These are phyloP conservation scores for Heliocidaris erythrogramma DNA, from an alignment of 35 echinoderm and acorn worm genomes.

Conservation along the genomic window DNA sequence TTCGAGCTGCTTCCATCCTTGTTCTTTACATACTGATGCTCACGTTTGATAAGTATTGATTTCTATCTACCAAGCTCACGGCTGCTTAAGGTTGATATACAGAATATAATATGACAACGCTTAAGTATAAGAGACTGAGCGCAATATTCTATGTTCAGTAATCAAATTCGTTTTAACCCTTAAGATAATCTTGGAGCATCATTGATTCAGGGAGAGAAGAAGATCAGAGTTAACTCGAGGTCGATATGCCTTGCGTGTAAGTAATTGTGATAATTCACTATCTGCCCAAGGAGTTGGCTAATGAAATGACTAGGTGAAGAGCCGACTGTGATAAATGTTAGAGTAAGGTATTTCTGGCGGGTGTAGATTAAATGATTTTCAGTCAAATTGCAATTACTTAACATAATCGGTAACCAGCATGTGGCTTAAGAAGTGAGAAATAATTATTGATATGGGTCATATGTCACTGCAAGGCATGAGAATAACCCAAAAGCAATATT, in stretches of 20 bases:
- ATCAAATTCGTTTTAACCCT: no score
- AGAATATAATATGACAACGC: not conserved
- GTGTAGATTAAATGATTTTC: no score
- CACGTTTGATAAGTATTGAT: not conserved
- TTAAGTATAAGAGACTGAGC: not conserved
- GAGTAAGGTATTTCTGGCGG: no score
- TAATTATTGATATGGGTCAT: no score
- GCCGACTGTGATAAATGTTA: no score
- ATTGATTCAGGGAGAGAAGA: not conserved
- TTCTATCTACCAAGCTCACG: not conserved
- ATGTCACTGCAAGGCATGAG: no score
- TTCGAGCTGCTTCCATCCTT: not conserved
- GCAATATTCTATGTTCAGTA: no score
- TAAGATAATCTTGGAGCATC: no score
- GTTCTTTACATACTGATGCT: not conserved
- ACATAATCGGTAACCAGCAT: no score
- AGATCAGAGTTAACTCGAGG: not conserved
- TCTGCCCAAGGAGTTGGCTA: not conserved
- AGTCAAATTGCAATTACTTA: no score
- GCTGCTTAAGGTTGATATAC: not conserved
- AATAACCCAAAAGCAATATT: no score
- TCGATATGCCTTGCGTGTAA: not conserved
- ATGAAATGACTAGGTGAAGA: not conserved
- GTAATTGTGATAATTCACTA: not conserved
- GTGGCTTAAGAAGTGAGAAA: no score